Evolutionary conservation across 2,888 invertebrate species (phyloP), one percentile per base, ranked within the genome.

Genomic region (Vanessa cardui): DNA sequence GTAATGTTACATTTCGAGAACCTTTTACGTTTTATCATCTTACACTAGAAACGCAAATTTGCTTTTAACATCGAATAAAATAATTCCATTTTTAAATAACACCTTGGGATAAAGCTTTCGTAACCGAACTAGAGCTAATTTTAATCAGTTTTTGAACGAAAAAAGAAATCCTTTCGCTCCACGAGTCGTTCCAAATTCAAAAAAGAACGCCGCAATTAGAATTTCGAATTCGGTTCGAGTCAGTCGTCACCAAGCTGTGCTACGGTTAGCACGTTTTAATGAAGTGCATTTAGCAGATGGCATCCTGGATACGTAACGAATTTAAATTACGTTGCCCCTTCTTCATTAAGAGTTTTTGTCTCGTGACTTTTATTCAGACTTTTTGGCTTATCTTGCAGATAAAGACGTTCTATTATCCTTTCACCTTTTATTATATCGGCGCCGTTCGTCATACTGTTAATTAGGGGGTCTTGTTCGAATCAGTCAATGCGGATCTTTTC

Each of bases 231-330:
- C 79, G 76, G 74, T 86, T 82, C 79, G 76, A 76, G 75, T 73
- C 70, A 82, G 82, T 84, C 77, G 76, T 71, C 78, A 76, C 76
- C 74, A 76, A 73, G 74, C 82, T 77, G 71, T 78, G 74, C 74
- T 74, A 78, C 79, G 76, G 82, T 82, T 83, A 83, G 84, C 85
- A 83, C 85, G 82, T 83, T 82, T 84, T 87, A 87, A 89, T 85
- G 83, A 89, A 88, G 85, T 84, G 85, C 85, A 84, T 84, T 86
- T 83, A 82, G 74, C 87, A 88, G 87, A 86, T 85, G 86, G 83
- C 80, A 79, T 77, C 70, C 73, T 44, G 60, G 54, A 77, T 75
- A 76, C 78, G 78, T 84, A 83, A 69, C 82, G 81, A 84, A 88
- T 86, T 89, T 81, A 84, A 88, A 88, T 85, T 79, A 84, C 82